phyloP scores from a whole-genome alignment of 2,888 invertebrate species.

The Ganaspis brasiliensis region DNA sequence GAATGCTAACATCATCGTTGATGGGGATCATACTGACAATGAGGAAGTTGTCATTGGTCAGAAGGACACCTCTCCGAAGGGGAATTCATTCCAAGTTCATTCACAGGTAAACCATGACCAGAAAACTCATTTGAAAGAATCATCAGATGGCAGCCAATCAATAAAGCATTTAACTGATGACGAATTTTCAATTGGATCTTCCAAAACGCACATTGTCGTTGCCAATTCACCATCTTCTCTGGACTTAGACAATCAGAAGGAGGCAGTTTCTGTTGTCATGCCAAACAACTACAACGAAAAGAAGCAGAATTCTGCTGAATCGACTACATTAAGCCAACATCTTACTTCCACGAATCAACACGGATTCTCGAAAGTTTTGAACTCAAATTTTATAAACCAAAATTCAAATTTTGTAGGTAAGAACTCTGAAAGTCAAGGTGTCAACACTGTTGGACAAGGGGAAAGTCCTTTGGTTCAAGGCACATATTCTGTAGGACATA shows the following conservation, averaged over 20 bases:
- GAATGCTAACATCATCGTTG: conserved; percentile 73
- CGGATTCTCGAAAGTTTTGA: too few relatives aligned
- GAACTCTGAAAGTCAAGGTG: too few relatives aligned
- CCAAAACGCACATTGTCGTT: conserved; percentile 71
- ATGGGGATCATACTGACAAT: conserved; percentile 67
- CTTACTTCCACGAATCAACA: neutral
- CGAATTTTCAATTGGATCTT: neutral
- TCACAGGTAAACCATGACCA: neutral
- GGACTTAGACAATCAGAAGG: conserved; percentile 54
- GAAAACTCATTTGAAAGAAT: neutral
- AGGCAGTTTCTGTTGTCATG: conserved; percentile 70
- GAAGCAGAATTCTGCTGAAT: conserved; percentile 28
- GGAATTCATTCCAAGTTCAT: neutral
- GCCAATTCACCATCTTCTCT: conserved; percentile 65
- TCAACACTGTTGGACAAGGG: neutral
- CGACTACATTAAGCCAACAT: neutral
- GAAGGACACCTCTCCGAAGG: conserved; percentile 57
- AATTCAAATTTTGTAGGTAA: too few relatives aligned
- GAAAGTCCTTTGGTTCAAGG: neutral
- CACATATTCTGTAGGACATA: neutral
- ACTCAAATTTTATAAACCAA: too few relatives aligned
- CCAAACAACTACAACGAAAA: conserved; percentile 67
- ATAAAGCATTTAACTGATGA: conserved; percentile 26
- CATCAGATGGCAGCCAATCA: conserved; percentile 38
- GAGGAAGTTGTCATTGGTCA: conserved; percentile 71